Percentiles rank a stretch among this genome's conserved stretches.
These are phyloP conservation scores for Eudemis profundana DNA, from an alignment of 2,888 invertebrate genomes.

Conservation along the genomic window DNA sequence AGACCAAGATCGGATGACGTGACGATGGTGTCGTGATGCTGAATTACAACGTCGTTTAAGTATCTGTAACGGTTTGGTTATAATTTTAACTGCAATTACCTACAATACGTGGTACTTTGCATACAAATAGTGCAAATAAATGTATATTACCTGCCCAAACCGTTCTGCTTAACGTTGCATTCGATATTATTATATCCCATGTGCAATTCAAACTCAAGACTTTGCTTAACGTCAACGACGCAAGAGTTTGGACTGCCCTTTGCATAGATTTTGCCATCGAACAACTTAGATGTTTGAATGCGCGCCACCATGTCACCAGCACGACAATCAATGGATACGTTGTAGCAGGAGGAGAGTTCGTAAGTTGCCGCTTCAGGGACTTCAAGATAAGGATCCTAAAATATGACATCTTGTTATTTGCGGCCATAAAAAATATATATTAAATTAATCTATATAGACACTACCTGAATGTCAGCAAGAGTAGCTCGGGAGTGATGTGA, in stretches of 20 bases:
- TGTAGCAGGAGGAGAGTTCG: conserved; percentile 97
- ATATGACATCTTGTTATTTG: conserved; percentile 30
- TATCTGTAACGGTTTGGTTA: conserved; percentile 76
- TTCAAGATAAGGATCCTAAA: conserved; percentile 94
- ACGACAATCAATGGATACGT: conserved; percentile 96
- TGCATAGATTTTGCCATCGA: conserved; percentile 97
- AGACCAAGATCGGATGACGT: conserved; percentile 97
- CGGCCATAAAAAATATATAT: conserved; percentile 8
- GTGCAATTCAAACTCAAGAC: conserved; percentile 95
- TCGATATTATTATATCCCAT: conserved; percentile 97
- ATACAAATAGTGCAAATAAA: too few relatives aligned
- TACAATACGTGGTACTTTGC: too few relatives aligned
- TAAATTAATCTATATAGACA: conserved; percentile 10
- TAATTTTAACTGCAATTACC: too few relatives aligned
- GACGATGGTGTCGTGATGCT: conserved; percentile 97
- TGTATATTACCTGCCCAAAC: conserved; percentile 88
- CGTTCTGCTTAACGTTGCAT: conserved; percentile 96
- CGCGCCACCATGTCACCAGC: conserved; percentile 96
- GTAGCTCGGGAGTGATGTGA: conserved; percentile 96
- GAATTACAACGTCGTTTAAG: conserved; percentile 96
- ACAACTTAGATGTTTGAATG: conserved; percentile 95
- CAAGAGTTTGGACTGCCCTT: conserved; percentile 97
- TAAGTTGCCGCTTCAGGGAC: conserved; percentile 96
- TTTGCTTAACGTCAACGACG: conserved; percentile 94
- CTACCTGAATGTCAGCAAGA: conserved; percentile 93